phyloP scores from a whole-genome alignment of 2,888 invertebrate species.

The Lypha dubia region DNA sequence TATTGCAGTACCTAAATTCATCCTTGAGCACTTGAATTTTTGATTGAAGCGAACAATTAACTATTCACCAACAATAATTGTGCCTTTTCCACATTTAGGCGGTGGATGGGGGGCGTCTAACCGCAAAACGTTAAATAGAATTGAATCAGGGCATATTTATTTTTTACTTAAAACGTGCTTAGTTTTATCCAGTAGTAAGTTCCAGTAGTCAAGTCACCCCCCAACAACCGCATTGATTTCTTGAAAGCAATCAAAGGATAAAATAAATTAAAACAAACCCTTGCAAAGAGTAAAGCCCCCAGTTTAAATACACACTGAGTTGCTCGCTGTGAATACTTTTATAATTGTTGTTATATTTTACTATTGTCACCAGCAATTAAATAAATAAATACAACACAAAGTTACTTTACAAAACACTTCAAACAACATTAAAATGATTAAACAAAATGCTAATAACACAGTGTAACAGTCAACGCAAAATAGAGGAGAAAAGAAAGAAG shows the following conservation, averaged over 20 bases:
- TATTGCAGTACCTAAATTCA: too few species aligned
- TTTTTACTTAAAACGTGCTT: not conserved
- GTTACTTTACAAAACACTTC: not conserved
- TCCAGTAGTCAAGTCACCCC: too few species aligned
- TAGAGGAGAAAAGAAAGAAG: not conserved
- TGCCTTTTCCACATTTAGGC: not conserved
- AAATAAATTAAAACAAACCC: not conserved
- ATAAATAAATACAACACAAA: conserved; percentile 15
- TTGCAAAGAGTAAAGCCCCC: not conserved
- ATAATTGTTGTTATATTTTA: not conserved
- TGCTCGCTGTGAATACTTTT: not conserved
- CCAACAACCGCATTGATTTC: not conserved
- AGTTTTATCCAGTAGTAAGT: not conserved
- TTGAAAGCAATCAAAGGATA: conserved; percentile 4
- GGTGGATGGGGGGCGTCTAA: not conserved
- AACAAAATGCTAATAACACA: not conserved
- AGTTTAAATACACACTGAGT: not conserved
- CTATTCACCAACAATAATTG: not conserved
- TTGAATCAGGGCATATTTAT: not conserved
- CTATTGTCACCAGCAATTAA: conserved; percentile 11
- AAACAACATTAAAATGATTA: not conserved
- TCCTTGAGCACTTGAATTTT: not conserved
- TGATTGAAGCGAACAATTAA: not conserved
- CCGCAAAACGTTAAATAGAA: not conserved
- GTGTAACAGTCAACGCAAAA: not conserved